These are phyloP conservation scores for Drosophila repleta DNA, from an alignment of 1,140 invertebrate species.

Conservation along the genomic window DNA sequence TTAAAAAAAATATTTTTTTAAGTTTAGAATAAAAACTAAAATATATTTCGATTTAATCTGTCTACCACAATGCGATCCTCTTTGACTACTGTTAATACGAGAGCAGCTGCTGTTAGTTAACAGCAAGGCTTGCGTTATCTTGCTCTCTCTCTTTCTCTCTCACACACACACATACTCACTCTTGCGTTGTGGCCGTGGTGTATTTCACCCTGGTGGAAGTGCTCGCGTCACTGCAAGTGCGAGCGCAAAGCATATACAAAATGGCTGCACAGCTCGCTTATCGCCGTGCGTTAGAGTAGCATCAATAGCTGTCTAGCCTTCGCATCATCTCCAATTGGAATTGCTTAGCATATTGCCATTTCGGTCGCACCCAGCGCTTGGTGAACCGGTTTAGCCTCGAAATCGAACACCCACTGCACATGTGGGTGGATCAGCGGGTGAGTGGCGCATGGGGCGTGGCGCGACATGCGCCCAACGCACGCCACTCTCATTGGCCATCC, in stretches of 20 bases:
- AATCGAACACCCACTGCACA: conserved; percentile 52
- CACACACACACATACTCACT: not conserved
- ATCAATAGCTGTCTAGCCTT: conserved; percentile 1
- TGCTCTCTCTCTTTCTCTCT: not conserved
- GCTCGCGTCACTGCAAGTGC: conserved; percentile 15
- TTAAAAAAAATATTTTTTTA: too few relatives aligned
- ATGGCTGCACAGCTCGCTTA: conserved; percentile 47
- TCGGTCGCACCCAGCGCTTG: conserved; percentile 11
- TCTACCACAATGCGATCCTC: not conserved
- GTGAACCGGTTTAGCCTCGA: conserved; percentile 54
- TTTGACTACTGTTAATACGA: not conserved
- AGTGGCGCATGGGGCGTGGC: conserved; percentile 51
- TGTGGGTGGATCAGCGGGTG: conserved; percentile 49
- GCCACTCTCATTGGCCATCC: conserved; percentile 17
- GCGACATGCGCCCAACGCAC: conserved; percentile 33
- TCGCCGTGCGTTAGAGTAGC: conserved; percentile 26
- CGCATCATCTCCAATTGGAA: conserved; percentile 65
- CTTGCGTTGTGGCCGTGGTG: conserved; percentile 6
- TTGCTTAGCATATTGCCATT: conserved; percentile 22
- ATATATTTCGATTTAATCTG: too few relatives aligned
- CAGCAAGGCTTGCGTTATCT: conserved; percentile 17
- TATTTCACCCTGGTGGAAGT: conserved; percentile 38
- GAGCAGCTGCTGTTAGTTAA: conserved; percentile 28
- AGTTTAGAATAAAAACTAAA: too few relatives aligned
- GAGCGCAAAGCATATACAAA: conserved; percentile 58